Conservation (phyloP, 1,140 invertebrate genomes). For the Eubasilissa regina region DNA sequence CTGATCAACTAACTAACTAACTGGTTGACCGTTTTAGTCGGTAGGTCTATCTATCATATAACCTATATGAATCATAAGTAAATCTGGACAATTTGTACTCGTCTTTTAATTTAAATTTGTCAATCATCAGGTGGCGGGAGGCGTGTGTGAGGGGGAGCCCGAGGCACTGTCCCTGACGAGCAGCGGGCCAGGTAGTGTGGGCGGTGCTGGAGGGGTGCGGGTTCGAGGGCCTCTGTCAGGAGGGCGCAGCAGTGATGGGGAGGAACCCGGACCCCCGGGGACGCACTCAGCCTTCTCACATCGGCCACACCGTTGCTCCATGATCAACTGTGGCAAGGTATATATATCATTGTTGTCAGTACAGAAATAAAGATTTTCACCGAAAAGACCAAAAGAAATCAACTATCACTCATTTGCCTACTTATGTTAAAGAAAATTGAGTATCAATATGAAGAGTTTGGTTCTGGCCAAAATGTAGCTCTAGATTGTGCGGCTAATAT, state of each 20-base stretch:
- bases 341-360: conserved; percentile 19
- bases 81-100: too few relatives aligned
- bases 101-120: not conserved
- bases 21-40: too few relatives aligned
- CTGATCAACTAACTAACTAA: too few relatives aligned
- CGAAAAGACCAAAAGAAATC: not conserved
- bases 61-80: too few relatives aligned
- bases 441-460: too few relatives aligned
- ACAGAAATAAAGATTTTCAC: too few relatives aligned
- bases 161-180: conserved; percentile 27
- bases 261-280: conserved; percentile 70
- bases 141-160: conserved; percentile 52
- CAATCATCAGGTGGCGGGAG: conserved; percentile 40
- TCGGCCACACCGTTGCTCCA: conserved; percentile 89
- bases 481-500: too few relatives aligned
- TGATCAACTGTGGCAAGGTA: conserved; percentile 90
- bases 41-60: too few relatives aligned
- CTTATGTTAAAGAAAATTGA: too few relatives aligned
- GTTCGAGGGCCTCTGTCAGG: conserved; percentile 63
- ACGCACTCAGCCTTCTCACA: conserved; percentile 74
- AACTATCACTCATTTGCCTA: too few relatives aligned
- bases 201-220: conserved; percentile 68
- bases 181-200: not conserved
- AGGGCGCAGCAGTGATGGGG: conserved; percentile 67
- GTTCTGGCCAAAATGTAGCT: too few relatives aligned